Base-by-base conservation (phyloP, 2,113 vertebrate genomes). In the Pica pica region DNA sequence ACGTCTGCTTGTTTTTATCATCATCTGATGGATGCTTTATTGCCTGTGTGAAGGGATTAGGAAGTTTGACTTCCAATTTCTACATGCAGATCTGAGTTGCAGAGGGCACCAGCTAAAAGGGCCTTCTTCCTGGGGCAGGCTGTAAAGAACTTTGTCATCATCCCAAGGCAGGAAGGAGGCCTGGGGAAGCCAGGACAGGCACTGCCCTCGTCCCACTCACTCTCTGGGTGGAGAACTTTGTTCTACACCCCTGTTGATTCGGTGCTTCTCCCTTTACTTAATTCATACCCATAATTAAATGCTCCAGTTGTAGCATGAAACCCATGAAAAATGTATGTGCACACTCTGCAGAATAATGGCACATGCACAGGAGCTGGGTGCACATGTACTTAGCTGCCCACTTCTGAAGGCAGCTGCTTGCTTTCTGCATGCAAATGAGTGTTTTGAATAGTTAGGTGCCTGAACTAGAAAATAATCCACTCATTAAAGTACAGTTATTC, bases 401-500 rank as follows among this genome's bases (percentile, higher is more conserved):
- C 75, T 93, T 90, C 79, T 88, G 87, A 91, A 71, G 82, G 30
- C 76, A 67, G 41, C 13, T 69, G 33, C 68, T 88, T 86, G 67
- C 85, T 92, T 90, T 78, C 39, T 67, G 73, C 71, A 67, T 88
- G 83, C 71, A 96, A 39, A 86, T 59, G 7, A 88, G 44, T 47
- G 16, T 83, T 91, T 73, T 83, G 71, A 91, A 70, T 74, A 91
- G 68, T 47, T n/a, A 83, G 39, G 55, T 70, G 47, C 47, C 71
- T 60, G 79, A 88, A 83, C 78, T 71, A 75, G 68, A 83, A 95
- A 90, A 88, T 70, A 90, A 83, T 85, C 87, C 49, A 21, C 63
- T 88, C 78, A 10, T 75, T 90, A 60, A 82, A 90, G 85, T 74
- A 67, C 87, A 88, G 68, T 90, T 96, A 96, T 44, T 90, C 82